These are phyloP conservation scores for Callopanchax toddi DNA, from an alignment of 2,113 vertebrate genomes.

Conservation along the genomic window DNA sequence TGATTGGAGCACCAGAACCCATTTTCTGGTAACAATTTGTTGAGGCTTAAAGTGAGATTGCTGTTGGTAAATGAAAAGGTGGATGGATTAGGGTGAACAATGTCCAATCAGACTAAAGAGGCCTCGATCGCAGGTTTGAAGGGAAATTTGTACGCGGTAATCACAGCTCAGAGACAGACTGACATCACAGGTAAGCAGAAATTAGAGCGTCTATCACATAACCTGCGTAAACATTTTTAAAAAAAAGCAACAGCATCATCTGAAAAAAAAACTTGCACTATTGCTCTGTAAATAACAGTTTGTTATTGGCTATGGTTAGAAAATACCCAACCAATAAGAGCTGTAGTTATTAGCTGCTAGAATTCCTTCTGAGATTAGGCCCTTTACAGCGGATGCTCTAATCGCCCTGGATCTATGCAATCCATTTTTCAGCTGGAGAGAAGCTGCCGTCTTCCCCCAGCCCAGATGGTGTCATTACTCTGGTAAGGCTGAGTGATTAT, in stretches of 20 bases:
- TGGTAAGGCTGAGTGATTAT: constrained; percentile 82
- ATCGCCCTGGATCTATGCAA: constrained; percentile 75
- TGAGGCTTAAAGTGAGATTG: constrained; percentile 43
- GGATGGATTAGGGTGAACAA: constrained; percentile 54
- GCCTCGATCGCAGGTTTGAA: constrained; percentile 28
- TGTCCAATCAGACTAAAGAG: constrained; percentile 57
- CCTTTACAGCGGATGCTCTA: constrained; percentile 75
- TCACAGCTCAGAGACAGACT: constrained; percentile 15
- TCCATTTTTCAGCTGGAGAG: constrained; percentile 78
- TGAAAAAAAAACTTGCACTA: not conserved
- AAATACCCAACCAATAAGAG: constrained; percentile 15
- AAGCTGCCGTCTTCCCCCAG: constrained; percentile 71
- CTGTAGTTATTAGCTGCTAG: constrained; percentile 48
- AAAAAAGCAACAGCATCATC: not conserved
- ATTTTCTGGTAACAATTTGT: constrained; percentile 46
- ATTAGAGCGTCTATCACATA: not conserved
- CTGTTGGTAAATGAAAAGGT: constrained; percentile 46
- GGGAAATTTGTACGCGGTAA: constrained; percentile 32
- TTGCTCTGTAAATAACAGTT: not conserved
- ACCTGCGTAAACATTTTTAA: not conserved
- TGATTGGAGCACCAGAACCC: constrained; percentile 34
- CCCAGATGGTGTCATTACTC: constrained; percentile 84
- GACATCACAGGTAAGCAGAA: constrained; percentile 21
- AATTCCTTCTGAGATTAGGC: constrained; percentile 50
- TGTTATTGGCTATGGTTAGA: constrained; percentile 17